Conservation (phyloP, 1,140 invertebrate species). For the Lordiphosa clarofinis region DNA sequence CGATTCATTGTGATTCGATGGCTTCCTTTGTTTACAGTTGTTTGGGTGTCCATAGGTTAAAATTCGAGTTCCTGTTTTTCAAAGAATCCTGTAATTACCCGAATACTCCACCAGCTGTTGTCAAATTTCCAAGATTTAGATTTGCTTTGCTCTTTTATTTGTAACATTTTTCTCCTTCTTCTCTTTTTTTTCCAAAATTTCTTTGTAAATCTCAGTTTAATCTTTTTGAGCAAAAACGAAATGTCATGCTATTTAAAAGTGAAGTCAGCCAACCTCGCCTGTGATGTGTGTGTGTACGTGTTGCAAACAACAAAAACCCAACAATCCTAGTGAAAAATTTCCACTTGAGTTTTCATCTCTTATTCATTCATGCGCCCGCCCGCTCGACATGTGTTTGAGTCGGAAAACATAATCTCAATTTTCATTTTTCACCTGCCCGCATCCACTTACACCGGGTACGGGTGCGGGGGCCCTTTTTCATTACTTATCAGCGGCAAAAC, state of each 20-base stretch:
- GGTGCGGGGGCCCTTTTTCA: slow-evolving; percentile 7
- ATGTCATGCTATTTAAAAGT: slow-evolving; percentile 57
- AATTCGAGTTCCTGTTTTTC: no score
- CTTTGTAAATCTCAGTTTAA: slow-evolving; percentile 2
- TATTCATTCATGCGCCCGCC: slow-evolving; percentile 52
- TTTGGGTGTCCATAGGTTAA: no score
- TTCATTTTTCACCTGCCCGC: slow-evolving; percentile 74
- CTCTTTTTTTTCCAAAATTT: neutral
- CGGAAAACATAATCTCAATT: slow-evolving; percentile 62
- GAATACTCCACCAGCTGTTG: no score
- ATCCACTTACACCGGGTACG: slow-evolving; percentile 50
- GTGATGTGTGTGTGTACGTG: slow-evolving; percentile 39
- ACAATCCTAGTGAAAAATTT: slow-evolving; percentile 57
- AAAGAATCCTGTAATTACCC: no score
- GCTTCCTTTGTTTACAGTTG: no score
- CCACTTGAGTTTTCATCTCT: slow-evolving; percentile 64
- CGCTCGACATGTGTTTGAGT: slow-evolving; percentile 67
- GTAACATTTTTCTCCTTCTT: no score
- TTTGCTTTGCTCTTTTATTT: neutral
- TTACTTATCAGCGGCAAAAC: slow-evolving; percentile 58
- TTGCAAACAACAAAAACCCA: slow-evolving; percentile 62
- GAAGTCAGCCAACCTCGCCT: slow-evolving; percentile 46
- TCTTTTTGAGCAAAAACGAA: slow-evolving; percentile 39
- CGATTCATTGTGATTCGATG: no score
- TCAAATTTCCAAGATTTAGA: neutral